Base-by-base conservation (phyloP, 2,113 vertebrate species). In the Tenrec ecaudatus region DNA sequence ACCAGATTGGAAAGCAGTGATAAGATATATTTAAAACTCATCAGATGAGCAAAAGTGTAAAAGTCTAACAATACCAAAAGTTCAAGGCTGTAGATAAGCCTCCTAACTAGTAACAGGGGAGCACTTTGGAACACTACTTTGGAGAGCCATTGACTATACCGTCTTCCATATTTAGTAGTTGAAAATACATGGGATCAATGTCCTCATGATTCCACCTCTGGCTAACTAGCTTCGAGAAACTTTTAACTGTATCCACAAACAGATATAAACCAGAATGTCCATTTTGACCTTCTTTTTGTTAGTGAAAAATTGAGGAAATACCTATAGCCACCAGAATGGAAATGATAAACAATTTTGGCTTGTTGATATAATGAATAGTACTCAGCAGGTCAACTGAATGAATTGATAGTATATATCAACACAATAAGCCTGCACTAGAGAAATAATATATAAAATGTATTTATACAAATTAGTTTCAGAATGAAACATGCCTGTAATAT, bases 1-100 rank as follows among this genome's bases (percentile, higher is more conserved):
- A 95, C 89, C 80, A 94, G 81, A 79, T 85, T 90, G 75, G 68
- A 92, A 95, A 75, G 86, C 81, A 78, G 76, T 77, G 87, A 92
- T 92, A 82, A 91, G 75, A 82, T 82, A 79, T n/a, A 88, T 76
- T 95, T 71, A 47, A 91, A 91, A 91, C 33, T 20, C 29, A 53
- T 64, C 62, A 91, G 78, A 80, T 27, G 89, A 68, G 58, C 75
- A 71, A 38, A 92, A 78, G 27, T 57, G 2, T 57, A 81, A 93
- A 89, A 76, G 43, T 78, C 38, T 36, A 38, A 92, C 68, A 91
- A 10, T 2, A 69, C 7, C 40, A 71, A 81, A 84, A 4, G 36
- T 27, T 0, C 3, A 31, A 73, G n/a, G 31, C 57, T 76, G 8
- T 43, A 12, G 17, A 27, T 29, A 93, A 69, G 38, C 47, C 15